phyloP scores from a whole-genome alignment of 2,113 vertebrate genomes.

The Plecturocebus donacophilus region DNA sequence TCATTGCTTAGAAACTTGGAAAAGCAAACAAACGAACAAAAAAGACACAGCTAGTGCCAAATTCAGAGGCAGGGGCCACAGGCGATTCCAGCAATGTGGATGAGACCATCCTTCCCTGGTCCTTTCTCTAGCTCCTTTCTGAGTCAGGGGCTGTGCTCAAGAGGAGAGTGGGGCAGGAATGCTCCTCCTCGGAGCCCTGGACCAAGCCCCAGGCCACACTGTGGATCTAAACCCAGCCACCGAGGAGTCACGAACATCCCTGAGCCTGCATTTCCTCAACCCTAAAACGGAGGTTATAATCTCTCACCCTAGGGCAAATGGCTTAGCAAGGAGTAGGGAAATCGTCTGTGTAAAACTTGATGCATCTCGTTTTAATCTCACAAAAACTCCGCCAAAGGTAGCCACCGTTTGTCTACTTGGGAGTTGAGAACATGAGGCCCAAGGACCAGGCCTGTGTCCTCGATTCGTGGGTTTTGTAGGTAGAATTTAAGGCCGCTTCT shows the following conservation, averaged over 20 bases:
- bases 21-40: neutral
- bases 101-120: neutral
- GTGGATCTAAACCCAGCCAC: neutral
- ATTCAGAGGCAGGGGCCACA: neutral
- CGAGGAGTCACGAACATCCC: accelerated
- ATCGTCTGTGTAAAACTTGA: neutral
- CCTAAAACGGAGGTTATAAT: neutral
- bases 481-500: neutral
- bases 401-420: too few relatives aligned
- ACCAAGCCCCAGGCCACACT: neutral
- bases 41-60: neutral
- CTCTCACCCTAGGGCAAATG: neutral
- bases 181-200: neutral
- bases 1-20: neutral
- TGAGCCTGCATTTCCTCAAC: neutral
- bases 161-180: neutral
- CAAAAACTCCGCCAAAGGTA: too few relatives aligned
- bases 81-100: too few relatives aligned
- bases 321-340: neutral
- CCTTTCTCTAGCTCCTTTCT: neutral
- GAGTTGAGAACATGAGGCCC: neutral
- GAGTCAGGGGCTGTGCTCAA: neutral
- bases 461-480: accelerated
- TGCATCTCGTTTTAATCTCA: neutral
- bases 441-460: neutral